A percentile compares a stretch with the other conserved stretches of the same genome.
phyloP scores from a whole-genome alignment of 2,888 invertebrate genomes.

The Phoronis australis region DNA sequence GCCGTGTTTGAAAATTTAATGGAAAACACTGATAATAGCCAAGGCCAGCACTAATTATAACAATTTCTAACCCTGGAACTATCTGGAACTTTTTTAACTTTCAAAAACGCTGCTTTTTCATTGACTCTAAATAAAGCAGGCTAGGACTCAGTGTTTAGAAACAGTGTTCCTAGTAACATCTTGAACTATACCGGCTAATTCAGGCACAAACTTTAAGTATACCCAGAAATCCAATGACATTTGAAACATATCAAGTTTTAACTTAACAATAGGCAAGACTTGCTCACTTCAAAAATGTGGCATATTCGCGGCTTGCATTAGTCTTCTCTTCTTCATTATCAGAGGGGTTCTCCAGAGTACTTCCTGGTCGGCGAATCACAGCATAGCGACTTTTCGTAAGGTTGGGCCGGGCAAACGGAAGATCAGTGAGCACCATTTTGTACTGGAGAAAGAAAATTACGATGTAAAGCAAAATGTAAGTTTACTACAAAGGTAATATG shows the following conservation, averaged over 20 bases:
- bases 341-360: conserved; percentile 22
- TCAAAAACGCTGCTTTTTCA: too few relatives aligned
- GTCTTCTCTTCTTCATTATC: conserved; percentile 21
- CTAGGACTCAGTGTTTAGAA: too few relatives aligned
- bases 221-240: neutral
- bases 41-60: too few relatives aligned
- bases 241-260: neutral
- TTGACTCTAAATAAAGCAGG: too few relatives aligned
- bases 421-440: conserved; percentile 36
- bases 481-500: too few relatives aligned
- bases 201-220: neutral
- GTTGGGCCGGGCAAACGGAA: conserved; percentile 34
- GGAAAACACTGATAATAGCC: too few relatives aligned
- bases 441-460: too few relatives aligned
- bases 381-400: conserved; percentile 33
- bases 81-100: too few relatives aligned
- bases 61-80: too few relatives aligned
- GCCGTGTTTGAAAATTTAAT: too few relatives aligned
- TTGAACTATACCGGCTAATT: neutral
- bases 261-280: neutral
- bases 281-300: conserved; percentile 41
- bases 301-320: conserved; percentile 36
- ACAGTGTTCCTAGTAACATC: too few relatives aligned
- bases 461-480: too few relatives aligned
- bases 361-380: conserved; percentile 27